Evolutionary conservation across 2,797 vertebrate species (phyloP), one percentile per base, ranked within the genome.

Genomic region (Pangasius djambal): DNA sequence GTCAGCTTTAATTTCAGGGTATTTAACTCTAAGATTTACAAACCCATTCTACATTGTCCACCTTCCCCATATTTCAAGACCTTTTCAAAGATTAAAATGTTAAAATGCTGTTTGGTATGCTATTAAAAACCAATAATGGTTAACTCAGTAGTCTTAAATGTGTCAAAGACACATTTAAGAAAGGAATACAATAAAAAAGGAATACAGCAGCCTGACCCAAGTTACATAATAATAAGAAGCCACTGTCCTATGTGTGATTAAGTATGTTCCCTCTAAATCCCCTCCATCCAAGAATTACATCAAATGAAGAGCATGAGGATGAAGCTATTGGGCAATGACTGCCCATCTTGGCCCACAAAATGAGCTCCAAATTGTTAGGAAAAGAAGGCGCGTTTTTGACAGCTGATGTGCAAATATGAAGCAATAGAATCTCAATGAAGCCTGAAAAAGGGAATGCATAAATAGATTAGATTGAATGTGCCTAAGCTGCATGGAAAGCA

Each of bases 401-500:
- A 96, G 95, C 91, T 94, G 85, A 92, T 93, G 92, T 94, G 94
- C 94, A 95, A 95, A 96, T 94, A 95, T 93, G 92, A 95, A 94
- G 92, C 93, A 93, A 95, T 95, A 94, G 95, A 95, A 96, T 96
- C 95, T 95, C 95, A 96, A 95, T 95, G 95, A 96, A 94, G 95
- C 95, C 93, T 95, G 94, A 95, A 95, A 95, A 93, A 94, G 92
- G 91, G 94, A 96, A 95, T 94, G 94, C 93, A 95, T 95, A 95
- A 96, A 95, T 94, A 96, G 95, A 96, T 96, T 96, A 96, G 94
- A 95, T 94, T 93, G 95, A 95, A 95, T 92, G 93, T 93, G 95
- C 94, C 90, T 92, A 92, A 89, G 90, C 94, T 93, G 93, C 94
- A 95, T 93, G 94, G 92, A 95, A 95, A 95, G 95, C 94, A 95